phyloP scores from a whole-genome alignment of 2,113 vertebrate genomes.

The Noctilio leporinus region DNA sequence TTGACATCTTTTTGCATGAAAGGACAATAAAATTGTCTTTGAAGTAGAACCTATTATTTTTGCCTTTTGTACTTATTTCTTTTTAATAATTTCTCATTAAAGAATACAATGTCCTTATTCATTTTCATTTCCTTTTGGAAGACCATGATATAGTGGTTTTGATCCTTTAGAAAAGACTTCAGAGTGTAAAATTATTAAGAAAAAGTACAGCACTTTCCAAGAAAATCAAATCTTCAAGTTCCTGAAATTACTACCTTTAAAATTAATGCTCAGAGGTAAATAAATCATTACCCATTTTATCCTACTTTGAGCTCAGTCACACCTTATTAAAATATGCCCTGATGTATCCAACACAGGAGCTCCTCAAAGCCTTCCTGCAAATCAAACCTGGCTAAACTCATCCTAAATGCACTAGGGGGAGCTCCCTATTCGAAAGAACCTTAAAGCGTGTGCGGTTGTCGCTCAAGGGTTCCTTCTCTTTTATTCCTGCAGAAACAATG shows the following conservation, averaged over 20 bases:
- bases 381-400: slow-evolving; percentile 17
- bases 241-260: slow-evolving; percentile 1
- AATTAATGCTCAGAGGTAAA: slow-evolving; percentile 5
- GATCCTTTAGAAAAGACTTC: slow-evolving; percentile 2
- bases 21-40: background rate
- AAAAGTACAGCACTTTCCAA: background rate
- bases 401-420: slow-evolving; percentile 40
- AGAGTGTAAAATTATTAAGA: background rate
- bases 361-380: background rate
- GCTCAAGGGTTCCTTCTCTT: background rate
- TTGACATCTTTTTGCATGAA: background rate
- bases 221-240: slow-evolving; percentile 41
- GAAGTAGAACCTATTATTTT: background rate
- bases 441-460: background rate
- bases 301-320: background rate
- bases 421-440: slow-evolving; percentile 25
- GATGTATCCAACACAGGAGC: background rate
- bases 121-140: slow-evolving; percentile 7
- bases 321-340: slow-evolving; percentile 22
- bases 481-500: background rate
- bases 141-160: background rate
- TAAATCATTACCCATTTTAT: slow-evolving; percentile 1
- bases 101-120: background rate
- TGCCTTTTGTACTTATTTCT: background rate
- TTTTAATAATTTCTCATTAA: slow-evolving; percentile 26